These are phyloP conservation scores for Polyodon spathula DNA, from an alignment of 2,113 vertebrate genomes.

Conservation along the genomic window DNA sequence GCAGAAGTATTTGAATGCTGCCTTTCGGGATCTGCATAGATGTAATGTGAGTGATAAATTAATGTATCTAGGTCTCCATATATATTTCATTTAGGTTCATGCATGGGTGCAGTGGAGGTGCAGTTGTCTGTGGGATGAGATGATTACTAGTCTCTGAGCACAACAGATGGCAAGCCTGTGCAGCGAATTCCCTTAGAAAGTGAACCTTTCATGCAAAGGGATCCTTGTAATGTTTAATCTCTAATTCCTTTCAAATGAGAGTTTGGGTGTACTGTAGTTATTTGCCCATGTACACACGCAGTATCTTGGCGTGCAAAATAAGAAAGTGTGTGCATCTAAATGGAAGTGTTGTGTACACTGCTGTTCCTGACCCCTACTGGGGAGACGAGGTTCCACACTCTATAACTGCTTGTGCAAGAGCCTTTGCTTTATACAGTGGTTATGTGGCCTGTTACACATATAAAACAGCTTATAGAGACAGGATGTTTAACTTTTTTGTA, in stretches of 20 bases:
- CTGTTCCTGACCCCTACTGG: too few relatives aligned
- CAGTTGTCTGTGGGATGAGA: constrained; percentile 34
- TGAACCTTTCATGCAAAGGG: constrained; percentile 19
- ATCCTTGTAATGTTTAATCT: constrained; percentile 17
- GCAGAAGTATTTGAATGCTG: too few relatives aligned
- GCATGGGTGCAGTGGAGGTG: constrained; percentile 39
- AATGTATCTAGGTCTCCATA: constrained; percentile 42
- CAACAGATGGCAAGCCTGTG: constrained; percentile 30
- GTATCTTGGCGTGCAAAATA: too few relatives aligned
- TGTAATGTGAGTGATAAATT: constrained; percentile 43
- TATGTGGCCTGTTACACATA: too few relatives aligned
- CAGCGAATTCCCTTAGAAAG: constrained; percentile 51
- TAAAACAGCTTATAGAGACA: too few relatives aligned
- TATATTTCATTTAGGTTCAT: constrained; percentile 59
- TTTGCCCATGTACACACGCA: too few relatives aligned
- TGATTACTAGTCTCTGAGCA: constrained; percentile 44
- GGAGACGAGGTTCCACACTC: too few relatives aligned
- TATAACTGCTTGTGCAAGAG: too few relatives aligned
- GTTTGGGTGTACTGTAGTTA: constrained; percentile 27
- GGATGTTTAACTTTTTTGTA: too few relatives aligned
- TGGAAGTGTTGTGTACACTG: too few relatives aligned
- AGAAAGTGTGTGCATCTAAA: too few relatives aligned
- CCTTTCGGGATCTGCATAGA: constrained; percentile 26
- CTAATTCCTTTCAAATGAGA: constrained; percentile 26
- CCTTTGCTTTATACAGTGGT: too few relatives aligned